phyloP scores from a whole-genome alignment of 35 echinoderm and acorn worm species.

The Ptychodera flava region DNA sequence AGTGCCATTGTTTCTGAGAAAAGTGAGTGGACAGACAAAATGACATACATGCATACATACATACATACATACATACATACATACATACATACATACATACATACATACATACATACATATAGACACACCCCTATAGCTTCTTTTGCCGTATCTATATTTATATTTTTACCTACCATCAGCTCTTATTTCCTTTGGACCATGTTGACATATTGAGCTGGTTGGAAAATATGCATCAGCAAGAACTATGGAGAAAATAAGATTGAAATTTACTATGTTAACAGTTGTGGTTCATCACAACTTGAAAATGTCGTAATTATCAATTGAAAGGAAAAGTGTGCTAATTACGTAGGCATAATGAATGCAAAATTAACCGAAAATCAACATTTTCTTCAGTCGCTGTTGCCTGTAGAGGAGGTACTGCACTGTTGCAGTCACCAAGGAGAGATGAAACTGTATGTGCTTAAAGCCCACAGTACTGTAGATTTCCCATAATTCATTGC shows the following conservation, averaged over 20 bases:
- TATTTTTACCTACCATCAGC: conserved; percentile 64
- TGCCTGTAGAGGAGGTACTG: conserved; percentile 10
- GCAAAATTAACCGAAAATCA: not conserved
- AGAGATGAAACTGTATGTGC: no score
- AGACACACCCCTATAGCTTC: no score
- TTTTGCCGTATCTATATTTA: no score
- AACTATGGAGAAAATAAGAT: conserved; percentile 30
- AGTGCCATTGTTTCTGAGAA: no score
- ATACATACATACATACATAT: no score
- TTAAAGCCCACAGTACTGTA: no score
- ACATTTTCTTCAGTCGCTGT: conserved; percentile 5
- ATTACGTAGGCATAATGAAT: not conserved
- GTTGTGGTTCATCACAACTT: not conserved
- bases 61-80: no score
- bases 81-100: no score
- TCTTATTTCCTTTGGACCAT: conserved; percentile 75
- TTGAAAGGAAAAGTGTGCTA: not conserved
- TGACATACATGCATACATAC: no score
- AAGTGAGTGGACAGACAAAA: no score
- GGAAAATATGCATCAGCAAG: conserved; percentile 97
- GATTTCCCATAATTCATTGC: no score
- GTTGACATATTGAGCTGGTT: conserved; percentile 66
- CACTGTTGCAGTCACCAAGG: no score
- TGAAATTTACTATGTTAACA: not conserved
- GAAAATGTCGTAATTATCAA: not conserved